Evolutionary conservation across 1,140 invertebrate species (phyloP).

Genomic region (Meloidogyne exigua): DNA sequence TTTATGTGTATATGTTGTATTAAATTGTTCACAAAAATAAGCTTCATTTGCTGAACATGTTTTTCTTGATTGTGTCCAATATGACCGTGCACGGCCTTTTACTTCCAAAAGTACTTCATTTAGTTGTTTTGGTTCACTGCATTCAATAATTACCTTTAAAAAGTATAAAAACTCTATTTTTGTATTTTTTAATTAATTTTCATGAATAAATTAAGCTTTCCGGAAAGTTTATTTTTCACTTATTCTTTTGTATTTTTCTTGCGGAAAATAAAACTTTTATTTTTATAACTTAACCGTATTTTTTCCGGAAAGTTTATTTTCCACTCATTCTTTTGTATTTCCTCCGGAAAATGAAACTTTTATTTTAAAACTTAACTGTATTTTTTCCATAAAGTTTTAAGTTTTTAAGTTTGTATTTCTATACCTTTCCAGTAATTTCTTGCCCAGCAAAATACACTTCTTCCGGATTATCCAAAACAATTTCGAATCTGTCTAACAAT

Average conservation of each 20-base stretch:
- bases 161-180: no score
- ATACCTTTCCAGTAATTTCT: constrained; percentile 63
- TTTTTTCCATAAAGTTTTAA: no score
- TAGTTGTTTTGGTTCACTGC: constrained; percentile 53
- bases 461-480: constrained; percentile 60
- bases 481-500: constrained; percentile 56
- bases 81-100: constrained; percentile 58
- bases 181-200: no score
- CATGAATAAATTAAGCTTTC: background rate
- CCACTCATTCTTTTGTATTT: no score
- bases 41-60: constrained; percentile 56
- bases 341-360: no score
- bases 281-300: no score
- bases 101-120: constrained; percentile 62
- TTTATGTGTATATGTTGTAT: constrained; percentile 59
- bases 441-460: constrained; percentile 64
- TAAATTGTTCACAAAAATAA: constrained; percentile 63
- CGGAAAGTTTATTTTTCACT: no score
- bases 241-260: no score
- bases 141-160: constrained; percentile 57
- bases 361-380: background rate
- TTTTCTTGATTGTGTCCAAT: constrained; percentile 62
- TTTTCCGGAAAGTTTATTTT: no score
- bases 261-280: no score
- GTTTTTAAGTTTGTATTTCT: no score